These are phyloP conservation scores for Onychomys torridus DNA, from an alignment of 2,797 vertebrate species.

Conservation along the genomic window DNA sequence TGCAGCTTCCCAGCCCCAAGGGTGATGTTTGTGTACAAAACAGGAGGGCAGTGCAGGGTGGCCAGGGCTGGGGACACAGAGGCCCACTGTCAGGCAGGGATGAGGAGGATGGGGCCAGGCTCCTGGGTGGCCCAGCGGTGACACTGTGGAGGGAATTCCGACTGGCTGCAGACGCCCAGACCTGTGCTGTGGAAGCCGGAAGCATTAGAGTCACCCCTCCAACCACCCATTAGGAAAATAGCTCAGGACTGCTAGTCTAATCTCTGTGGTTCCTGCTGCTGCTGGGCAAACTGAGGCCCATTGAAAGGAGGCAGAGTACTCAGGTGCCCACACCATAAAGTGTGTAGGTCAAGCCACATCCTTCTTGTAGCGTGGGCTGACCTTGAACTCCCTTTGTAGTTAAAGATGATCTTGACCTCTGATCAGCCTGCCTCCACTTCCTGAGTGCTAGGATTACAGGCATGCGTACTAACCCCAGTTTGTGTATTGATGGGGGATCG, in stretches of 20 bases:
- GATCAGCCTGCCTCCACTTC: background rate
- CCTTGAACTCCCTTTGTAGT: background rate
- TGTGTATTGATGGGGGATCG: background rate
- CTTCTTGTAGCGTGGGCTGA: background rate
- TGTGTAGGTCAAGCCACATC: background rate
- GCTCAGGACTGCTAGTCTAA: too few relatives aligned
- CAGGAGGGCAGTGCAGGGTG: constrained; percentile 4
- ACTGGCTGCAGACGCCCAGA: accelerated
- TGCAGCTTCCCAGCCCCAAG: background rate
- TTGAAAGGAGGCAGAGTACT: background rate
- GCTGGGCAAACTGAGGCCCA: background rate
- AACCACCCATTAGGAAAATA: background rate
- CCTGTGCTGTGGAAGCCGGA: background rate
- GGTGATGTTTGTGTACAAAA: constrained; percentile 68
- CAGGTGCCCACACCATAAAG: background rate
- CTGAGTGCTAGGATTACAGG: background rate
- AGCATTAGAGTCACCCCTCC: too few relatives aligned
- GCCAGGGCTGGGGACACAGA: background rate
- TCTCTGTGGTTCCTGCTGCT: background rate
- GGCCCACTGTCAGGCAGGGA: background rate
- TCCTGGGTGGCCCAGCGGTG: background rate
- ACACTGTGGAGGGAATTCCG: background rate
- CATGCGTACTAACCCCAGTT: background rate
- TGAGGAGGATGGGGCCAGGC: background rate
- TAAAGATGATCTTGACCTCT: background rate